Evolutionary conservation across 2,113 vertebrate species (phyloP).

Genomic region (Apaloderma vittatum): DNA sequence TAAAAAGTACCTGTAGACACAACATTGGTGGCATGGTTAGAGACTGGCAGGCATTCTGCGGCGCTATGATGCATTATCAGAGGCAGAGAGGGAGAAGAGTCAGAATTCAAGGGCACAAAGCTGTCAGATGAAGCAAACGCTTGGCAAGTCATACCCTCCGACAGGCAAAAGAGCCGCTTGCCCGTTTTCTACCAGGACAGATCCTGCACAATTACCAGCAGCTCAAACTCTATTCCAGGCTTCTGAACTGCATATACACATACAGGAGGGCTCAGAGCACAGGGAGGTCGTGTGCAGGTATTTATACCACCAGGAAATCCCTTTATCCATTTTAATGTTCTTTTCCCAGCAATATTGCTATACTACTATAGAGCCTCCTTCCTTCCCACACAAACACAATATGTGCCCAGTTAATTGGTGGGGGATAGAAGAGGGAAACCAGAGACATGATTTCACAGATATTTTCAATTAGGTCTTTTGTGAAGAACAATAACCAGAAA

Average conservation of each 20-base stretch:
- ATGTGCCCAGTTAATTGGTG: conserved; percentile 70
- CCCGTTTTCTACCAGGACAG: conserved; percentile 10
- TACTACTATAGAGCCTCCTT: conserved; percentile 76
- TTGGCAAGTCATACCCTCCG: conserved; percentile 91
- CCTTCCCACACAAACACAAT: conserved; percentile 74
- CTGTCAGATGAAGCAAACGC: conserved; percentile 88
- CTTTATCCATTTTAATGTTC: conserved; percentile 90
- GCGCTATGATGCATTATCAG: conserved; percentile 95
- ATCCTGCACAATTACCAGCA: neutral
- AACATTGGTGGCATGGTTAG: conserved; percentile 91
- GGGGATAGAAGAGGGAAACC: conserved; percentile 76
- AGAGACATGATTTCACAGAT: conserved; percentile 72
- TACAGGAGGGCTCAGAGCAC: conserved; percentile 76
- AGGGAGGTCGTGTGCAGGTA: conserved; percentile 87
- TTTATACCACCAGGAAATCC: conserved; percentile 90
- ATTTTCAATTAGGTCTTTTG: conserved; percentile 71
- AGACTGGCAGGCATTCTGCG: conserved; percentile 89
- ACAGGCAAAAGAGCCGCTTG: conserved; percentile 33
- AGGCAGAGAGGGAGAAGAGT: conserved; percentile 87
- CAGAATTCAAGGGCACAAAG: conserved; percentile 87
- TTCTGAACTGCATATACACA: conserved; percentile 77
- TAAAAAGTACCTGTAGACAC: conserved; percentile 91
- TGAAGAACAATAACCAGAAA: conserved; percentile 46
- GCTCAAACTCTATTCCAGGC: conserved; percentile 37
- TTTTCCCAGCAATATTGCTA: conserved; percentile 80